phyloP scores from a whole-genome alignment of 2,797 vertebrate genomes.

The Notolepis coatsorum region DNA sequence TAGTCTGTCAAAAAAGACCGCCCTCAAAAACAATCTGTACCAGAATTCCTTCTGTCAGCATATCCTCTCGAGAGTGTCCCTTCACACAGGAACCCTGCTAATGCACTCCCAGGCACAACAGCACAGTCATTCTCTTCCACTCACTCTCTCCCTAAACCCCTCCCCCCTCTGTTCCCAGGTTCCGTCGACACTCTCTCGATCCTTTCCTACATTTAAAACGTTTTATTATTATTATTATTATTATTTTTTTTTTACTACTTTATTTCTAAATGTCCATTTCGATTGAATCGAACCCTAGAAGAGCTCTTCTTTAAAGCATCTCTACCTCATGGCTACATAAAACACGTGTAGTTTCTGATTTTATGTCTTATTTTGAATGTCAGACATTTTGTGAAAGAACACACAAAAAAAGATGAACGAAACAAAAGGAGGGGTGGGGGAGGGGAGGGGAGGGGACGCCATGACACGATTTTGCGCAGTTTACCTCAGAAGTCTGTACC shows the following conservation, averaged over 20 bases:
- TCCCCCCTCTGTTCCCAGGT: constrained; percentile 45
- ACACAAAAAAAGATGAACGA: background rate
- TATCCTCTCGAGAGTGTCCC: constrained; percentile 61
- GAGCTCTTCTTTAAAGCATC: constrained; percentile 92
- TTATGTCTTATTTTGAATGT: constrained; percentile 83
- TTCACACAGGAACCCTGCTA: constrained; percentile 59
- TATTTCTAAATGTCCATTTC: constrained; percentile 72
- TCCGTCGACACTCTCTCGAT: no score
- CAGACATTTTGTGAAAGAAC: constrained; percentile 87
- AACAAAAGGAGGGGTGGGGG: constrained; percentile 13
- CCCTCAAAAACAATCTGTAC: constrained; percentile 73
- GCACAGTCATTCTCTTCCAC: constrained; percentile 78
- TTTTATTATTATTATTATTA: constrained; percentile 66
- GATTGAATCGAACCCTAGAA: constrained; percentile 79
- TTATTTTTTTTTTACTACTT: background rate
- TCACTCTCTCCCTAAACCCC: constrained; percentile 59
- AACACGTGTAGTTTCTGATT: constrained; percentile 93
- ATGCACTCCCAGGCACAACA: constrained; percentile 81
- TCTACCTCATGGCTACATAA: constrained; percentile 97
- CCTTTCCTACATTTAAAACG: constrained; percentile 75
- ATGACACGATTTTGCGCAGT: constrained; percentile 91
- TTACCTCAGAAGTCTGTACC: constrained; percentile 96
- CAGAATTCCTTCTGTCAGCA: constrained; percentile 78
- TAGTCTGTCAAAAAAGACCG: constrained; percentile 69
- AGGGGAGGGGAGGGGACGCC: constrained; percentile 67